These are phyloP conservation scores for Neocrepidodera transversa DNA, from an alignment of 2,888 invertebrate genomes.

Conservation along the genomic window DNA sequence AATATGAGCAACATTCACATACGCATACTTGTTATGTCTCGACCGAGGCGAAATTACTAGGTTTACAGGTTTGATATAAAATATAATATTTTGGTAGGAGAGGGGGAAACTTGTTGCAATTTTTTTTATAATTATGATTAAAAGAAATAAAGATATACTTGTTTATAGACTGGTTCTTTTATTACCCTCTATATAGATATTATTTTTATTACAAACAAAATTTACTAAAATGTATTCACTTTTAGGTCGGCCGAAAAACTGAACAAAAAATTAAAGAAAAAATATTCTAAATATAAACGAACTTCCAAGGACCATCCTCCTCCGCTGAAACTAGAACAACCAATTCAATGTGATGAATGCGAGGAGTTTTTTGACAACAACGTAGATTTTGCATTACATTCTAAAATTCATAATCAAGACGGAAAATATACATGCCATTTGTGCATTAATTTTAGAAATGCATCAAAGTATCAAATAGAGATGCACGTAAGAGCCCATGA, in stretches of 20 bases:
- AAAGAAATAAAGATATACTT: no score
- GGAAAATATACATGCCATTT: constrained; percentile 43
- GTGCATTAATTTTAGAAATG: constrained; percentile 40
- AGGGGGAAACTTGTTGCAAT: no score
- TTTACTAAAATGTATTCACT: constrained; percentile 8
- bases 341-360: constrained; percentile 52
- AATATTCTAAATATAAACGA: constrained; percentile 22
- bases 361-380: constrained; percentile 52
- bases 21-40: no score
- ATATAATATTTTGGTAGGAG: no score
- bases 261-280: constrained; percentile 6
- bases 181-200: no score
- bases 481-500: constrained; percentile 43
- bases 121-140: no score
- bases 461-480: constrained; percentile 39
- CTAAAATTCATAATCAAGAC: constrained; percentile 39
- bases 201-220: neutral
- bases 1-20: no score
- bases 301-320: constrained; percentile 34
- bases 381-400: constrained; percentile 45
- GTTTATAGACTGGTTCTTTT: no score
- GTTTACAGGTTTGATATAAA: no score
- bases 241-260: constrained; percentile 1
- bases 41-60: no score
- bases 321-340: constrained; percentile 48